Evolutionary conservation across 2,113 vertebrate genomes (phyloP).

Genomic region (Empidonax alnorum): DNA sequence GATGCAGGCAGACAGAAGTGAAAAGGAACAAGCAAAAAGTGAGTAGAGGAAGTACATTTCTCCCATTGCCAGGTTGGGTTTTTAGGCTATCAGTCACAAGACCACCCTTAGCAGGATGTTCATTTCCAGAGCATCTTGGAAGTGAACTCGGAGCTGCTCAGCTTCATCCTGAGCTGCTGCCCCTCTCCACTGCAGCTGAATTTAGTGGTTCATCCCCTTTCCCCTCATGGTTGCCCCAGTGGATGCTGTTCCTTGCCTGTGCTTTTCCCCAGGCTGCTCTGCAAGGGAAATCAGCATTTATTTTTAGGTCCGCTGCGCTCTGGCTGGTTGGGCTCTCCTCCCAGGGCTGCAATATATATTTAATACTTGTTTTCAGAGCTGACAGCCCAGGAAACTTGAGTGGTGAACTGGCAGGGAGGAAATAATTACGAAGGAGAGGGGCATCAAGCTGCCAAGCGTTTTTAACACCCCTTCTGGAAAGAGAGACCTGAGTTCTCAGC

Average conservation of each 20-base stretch:
- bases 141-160: neutral
- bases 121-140: neutral
- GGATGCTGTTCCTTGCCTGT: neutral
- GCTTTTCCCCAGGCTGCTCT: conserved; percentile 15
- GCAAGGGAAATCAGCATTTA: conserved; percentile 25
- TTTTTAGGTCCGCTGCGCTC: conserved; percentile 45
- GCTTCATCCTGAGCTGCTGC: neutral
- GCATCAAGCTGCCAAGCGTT: conserved; percentile 1
- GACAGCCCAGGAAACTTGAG: conserved; percentile 18
- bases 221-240: neutral
- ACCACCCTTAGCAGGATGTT: neutral
- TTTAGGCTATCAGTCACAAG: neutral
- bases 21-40: neutral
- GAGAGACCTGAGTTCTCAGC: neutral
- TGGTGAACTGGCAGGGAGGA: conserved; percentile 6
- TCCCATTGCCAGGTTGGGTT: neutral
- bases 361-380: conserved; percentile 37
- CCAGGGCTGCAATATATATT: conserved; percentile 15
- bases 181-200: neutral
- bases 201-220: neutral
- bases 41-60: neutral
- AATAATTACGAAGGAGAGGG: neutral
- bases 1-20: neutral
- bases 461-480: neutral
- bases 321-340: neutral